phyloP scores from a whole-genome alignment of 2,113 vertebrate genomes.

The Chionodraco myersi region DNA sequence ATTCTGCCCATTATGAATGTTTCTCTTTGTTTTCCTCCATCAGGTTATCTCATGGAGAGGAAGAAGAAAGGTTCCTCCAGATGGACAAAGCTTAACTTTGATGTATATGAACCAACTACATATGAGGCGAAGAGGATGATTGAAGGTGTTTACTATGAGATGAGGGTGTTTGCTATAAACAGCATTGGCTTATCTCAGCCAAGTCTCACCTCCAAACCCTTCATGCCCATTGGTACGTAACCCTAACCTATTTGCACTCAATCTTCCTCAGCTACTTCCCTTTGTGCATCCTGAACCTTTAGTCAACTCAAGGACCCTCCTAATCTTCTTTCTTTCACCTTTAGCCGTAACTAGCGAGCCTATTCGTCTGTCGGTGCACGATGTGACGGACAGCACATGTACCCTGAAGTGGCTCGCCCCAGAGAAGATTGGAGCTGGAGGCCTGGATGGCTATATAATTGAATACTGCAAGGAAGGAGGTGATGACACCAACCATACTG shows the following conservation, averaged over 20 bases:
- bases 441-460: conserved; percentile 91
- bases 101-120: conserved; percentile 82
- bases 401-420: conserved; percentile 91
- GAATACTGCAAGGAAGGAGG: conserved; percentile 93
- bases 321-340: conserved; percentile 33
- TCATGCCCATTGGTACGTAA: conserved; percentile 84
- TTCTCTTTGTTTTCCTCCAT: background rate
- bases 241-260: background rate
- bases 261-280: conserved; percentile 10
- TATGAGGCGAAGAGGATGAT: conserved; percentile 93
- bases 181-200: conserved; percentile 89
- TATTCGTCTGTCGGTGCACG: conserved; percentile 84
- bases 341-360: conserved; percentile 91
- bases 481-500: conserved; percentile 45
- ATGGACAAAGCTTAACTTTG: conserved; percentile 95
- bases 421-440: conserved; percentile 88
- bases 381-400: conserved; percentile 89
- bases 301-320: background rate
- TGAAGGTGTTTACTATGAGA: conserved; percentile 92
- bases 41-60: conserved; percentile 93
- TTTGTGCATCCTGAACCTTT: background rate
- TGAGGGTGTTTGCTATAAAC: conserved; percentile 91
- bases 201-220: conserved; percentile 85
- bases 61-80: conserved; percentile 93
- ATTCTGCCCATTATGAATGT: background rate